These are phyloP conservation scores for Netelia melanura DNA, from an alignment of 2,888 invertebrate genomes.

Conservation along the genomic window DNA sequence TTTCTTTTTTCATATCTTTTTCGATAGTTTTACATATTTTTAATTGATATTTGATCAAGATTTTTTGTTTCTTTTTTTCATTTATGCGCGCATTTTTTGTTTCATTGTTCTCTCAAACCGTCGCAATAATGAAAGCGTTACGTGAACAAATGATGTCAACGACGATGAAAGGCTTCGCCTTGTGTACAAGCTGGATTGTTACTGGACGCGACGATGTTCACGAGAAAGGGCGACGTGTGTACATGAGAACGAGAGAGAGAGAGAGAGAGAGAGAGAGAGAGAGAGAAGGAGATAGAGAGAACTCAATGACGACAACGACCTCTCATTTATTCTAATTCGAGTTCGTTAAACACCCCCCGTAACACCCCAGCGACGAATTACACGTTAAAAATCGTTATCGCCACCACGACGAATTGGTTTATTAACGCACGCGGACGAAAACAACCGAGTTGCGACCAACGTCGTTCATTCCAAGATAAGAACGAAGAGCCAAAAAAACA, in stretches of 20 bases:
- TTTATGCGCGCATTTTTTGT: no score
- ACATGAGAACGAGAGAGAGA: slow-evolving; percentile 24
- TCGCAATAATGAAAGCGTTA: slow-evolving; percentile 29
- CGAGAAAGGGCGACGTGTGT: neutral
- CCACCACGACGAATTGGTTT: slow-evolving; percentile 45
- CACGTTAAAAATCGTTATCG: slow-evolving; percentile 63
- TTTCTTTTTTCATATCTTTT: no score
- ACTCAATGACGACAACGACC: slow-evolving; percentile 68
- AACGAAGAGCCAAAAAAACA: neutral
- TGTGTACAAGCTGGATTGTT: slow-evolving; percentile 6
- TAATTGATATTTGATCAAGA: no score
- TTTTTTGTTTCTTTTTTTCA: no score
- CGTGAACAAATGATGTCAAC: slow-evolving; percentile 43
- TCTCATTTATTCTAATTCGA: slow-evolving; percentile 72
- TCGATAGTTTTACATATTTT: no score
- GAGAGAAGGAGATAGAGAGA: slow-evolving; percentile 29
- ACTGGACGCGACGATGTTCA: slow-evolving; percentile 41
- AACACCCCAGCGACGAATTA: slow-evolving; percentile 60
- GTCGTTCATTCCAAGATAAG: slow-evolving; percentile 29
- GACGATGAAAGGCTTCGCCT: slow-evolving; percentile 23
- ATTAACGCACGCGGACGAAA: slow-evolving; percentile 37
- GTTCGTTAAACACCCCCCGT: slow-evolving; percentile 65
- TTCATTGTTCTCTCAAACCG: no score
- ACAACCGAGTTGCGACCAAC: slow-evolving; percentile 29
- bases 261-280: slow-evolving; percentile 23